Evolutionary conservation across 2,797 vertebrate genomes (phyloP).

Genomic region (Anomalospiza imberbis): DNA sequence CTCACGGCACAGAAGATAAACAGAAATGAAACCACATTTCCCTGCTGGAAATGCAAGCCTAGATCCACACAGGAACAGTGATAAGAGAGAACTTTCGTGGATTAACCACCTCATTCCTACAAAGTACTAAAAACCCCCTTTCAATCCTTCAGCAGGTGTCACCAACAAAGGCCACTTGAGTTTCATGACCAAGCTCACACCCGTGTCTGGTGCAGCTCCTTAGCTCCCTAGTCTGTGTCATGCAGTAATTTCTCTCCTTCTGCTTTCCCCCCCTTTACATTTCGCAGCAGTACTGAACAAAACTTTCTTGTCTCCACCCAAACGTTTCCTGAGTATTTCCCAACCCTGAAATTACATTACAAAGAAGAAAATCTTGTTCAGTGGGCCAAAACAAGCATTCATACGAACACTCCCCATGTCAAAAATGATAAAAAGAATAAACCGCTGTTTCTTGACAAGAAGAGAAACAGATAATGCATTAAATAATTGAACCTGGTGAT

Average conservation of each 20-base stretch:
- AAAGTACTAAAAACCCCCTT: not conserved
- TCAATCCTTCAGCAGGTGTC: not conserved
- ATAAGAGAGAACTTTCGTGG: not conserved
- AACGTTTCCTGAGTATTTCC: constrained; percentile 34
- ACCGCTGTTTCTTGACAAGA: not conserved
- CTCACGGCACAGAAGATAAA: not conserved
- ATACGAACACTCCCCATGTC: not conserved
- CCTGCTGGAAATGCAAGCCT: not conserved
- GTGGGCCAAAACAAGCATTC: constrained; percentile 48
- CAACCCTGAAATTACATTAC: constrained; percentile 4
- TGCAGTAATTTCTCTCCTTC: not conserved
- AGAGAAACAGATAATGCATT: not conserved
- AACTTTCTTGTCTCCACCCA: constrained; percentile 46
- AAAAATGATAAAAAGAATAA: not conserved
- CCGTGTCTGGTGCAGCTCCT: not conserved
- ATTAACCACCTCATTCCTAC: not conserved
- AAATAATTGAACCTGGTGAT: not conserved
- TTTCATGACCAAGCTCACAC: not conserved
- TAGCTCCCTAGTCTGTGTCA: not conserved
- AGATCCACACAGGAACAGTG: not conserved
- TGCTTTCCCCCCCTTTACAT: not conserved
- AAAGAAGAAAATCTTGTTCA: not conserved
- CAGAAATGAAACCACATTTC: not conserved
- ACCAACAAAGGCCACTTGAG: not conserved
- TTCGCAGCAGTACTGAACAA: not conserved